Evolutionary conservation across 2,113 vertebrate genomes (phyloP).

Genomic region (Phyllopteryx taeniolatus): DNA sequence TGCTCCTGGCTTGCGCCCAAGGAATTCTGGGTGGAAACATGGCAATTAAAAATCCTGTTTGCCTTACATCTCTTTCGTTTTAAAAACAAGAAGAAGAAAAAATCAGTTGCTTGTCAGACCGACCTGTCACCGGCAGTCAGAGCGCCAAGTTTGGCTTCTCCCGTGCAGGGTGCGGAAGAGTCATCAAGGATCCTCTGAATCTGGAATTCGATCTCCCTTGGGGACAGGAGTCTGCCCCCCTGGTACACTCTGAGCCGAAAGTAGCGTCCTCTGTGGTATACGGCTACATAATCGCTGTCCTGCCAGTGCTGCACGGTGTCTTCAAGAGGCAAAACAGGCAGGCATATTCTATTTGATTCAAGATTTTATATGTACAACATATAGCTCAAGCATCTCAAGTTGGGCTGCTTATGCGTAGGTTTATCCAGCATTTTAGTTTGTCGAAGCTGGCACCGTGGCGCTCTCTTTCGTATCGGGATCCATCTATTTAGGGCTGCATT

Average conservation of each 20-base stretch:
- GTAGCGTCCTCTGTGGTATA: slow-evolving; percentile 85
- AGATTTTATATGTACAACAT: too few relatives aligned
- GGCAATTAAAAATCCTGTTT: background rate
- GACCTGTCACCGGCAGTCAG: slow-evolving; percentile 85
- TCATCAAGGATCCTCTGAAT: slow-evolving; percentile 84
- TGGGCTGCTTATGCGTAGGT: background rate
- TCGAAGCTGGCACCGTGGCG: background rate
- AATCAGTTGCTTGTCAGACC: slow-evolving; percentile 3
- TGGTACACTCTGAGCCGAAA: slow-evolving; percentile 80
- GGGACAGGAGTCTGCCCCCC: slow-evolving; percentile 76
- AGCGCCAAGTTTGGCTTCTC: slow-evolving; percentile 81
- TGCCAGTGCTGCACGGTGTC: slow-evolving; percentile 79
- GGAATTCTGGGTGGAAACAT: slow-evolving; percentile 64
- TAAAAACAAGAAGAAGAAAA: background rate
- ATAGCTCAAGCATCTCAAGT: background rate
- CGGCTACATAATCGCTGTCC: slow-evolving; percentile 82
- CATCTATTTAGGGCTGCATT: background rate
- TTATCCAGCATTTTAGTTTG: background rate
- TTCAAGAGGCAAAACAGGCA: slow-evolving; percentile 33
- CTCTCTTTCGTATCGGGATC: background rate
- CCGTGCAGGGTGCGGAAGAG: slow-evolving; percentile 65
- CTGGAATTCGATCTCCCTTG: slow-evolving; percentile 83
- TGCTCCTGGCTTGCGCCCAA: slow-evolving; percentile 80
- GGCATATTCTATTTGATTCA: background rate
- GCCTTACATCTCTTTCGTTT: background rate